phyloP scores from a whole-genome alignment of 2,797 vertebrate species.

The Varecia variegata region DNA sequence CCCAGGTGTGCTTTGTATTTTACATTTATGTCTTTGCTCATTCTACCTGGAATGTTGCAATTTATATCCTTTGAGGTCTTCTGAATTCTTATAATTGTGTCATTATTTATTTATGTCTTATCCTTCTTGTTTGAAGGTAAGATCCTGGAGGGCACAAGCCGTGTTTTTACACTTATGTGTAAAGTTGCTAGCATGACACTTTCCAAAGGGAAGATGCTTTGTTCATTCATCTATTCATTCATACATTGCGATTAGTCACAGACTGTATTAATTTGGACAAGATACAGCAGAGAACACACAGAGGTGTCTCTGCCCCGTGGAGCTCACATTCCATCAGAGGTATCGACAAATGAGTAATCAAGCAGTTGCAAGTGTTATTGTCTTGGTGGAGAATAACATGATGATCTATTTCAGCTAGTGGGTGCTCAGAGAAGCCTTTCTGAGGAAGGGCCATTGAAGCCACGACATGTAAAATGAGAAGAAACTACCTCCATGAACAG shows the following conservation, averaged over 20 bases:
- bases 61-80: neutral
- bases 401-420: neutral
- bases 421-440: neutral
- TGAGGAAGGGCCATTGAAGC: neutral
- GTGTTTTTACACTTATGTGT: neutral
- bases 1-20: neutral
- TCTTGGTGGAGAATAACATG: neutral
- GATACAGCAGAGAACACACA: neutral
- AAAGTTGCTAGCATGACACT: neutral
- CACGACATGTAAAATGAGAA: neutral
- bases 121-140: neutral
- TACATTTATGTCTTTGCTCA: neutral
- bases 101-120: neutral
- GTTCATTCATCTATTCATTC: neutral
- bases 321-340: neutral
- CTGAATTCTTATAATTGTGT: neutral
- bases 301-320: neutral
- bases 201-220: neutral
- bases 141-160: neutral
- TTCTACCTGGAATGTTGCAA: neutral
- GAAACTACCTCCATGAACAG: neutral
- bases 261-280: neutral
- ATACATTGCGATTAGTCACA: neutral
- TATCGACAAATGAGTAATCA: neutral
- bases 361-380: neutral